phyloP scores from a whole-genome alignment of 1,140 invertebrate genomes.

The Procambarus virginalis region DNA sequence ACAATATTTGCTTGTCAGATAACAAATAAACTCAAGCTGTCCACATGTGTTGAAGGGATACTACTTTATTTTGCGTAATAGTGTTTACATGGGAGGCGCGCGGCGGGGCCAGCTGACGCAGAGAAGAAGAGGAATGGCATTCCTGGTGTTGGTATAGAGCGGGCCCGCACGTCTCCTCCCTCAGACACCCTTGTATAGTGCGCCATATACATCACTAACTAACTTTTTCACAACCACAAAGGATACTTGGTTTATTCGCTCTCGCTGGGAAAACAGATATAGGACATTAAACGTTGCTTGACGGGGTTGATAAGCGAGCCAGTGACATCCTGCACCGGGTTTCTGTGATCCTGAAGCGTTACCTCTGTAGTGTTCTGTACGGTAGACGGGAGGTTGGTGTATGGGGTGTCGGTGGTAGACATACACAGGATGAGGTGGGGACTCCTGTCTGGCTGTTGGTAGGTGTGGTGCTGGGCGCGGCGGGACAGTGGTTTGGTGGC shows the following conservation, averaged over 20 bases:
- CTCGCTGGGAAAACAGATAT: too few species aligned
- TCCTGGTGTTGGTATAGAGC: too few species aligned
- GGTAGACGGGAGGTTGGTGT: too few species aligned
- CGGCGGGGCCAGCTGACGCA: slow-evolving; percentile 24
- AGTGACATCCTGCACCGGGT: too few species aligned
- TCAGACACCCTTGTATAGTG: too few species aligned
- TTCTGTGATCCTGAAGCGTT: too few species aligned
- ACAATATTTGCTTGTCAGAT: neutral
- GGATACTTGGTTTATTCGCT: neutral
- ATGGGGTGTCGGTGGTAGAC: too few species aligned
- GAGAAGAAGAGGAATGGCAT: neutral
- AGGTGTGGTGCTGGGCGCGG: neutral
- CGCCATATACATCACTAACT: too few species aligned
- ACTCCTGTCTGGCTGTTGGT: neutral
- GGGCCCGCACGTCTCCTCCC: neutral
- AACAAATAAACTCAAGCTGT: neutral
- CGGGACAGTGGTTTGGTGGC: neutral
- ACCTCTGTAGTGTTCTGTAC: neutral
- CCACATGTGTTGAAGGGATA: neutral
- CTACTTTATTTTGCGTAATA: slow-evolving; percentile 38
- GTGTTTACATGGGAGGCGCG: slow-evolving; percentile 18
- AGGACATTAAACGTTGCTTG: too few species aligned
- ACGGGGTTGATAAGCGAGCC: too few species aligned
- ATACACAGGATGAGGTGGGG: neutral
- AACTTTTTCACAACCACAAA: neutral